Percentiles rank a stretch among this genome's conserved stretches.
Evolutionary conservation across 1,140 invertebrate genomes (phyloP).

Genomic region (Scaptomyza hsui): DNA sequence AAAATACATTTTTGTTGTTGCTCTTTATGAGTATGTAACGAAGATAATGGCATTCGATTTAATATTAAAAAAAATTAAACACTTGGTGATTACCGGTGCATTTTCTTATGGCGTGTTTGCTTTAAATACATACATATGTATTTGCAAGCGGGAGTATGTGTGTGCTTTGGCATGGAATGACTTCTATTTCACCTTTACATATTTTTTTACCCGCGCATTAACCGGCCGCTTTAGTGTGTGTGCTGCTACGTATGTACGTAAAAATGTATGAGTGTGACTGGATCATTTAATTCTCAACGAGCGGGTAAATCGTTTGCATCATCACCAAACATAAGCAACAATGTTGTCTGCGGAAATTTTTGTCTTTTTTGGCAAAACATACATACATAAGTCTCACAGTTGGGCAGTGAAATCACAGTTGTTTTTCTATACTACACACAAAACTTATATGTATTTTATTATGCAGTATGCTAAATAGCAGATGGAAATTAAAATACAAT

Average conservation of each 20-base stretch:
- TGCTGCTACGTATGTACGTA: neutral
- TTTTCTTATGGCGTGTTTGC: constrained; percentile 59
- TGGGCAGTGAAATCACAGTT: constrained; percentile 7
- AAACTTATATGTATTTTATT: neutral
- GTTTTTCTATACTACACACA: neutral
- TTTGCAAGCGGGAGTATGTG: constrained; percentile 18
- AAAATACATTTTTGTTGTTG: neutral
- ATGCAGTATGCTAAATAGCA: neutral
- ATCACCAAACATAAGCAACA: constrained; percentile 44
- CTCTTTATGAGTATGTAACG: neutral
- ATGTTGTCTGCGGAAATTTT: constrained; percentile 29
- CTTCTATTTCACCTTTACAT: constrained; percentile 82
- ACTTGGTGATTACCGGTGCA: constrained; percentile 61
- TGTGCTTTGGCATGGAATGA: constrained; percentile 67
- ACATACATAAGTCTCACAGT: neutral
- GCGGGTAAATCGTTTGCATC: constrained; percentile 65
- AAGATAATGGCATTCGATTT: constrained; percentile 25
- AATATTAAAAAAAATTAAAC: constrained; percentile 45
- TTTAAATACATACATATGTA: neutral
- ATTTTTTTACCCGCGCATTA: constrained; percentile 42
- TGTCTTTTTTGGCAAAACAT: constrained; percentile 15
- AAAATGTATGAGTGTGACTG: constrained; percentile 13
- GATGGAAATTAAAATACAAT: neutral
- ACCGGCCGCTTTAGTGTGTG: constrained; percentile 25
- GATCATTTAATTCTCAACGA: constrained; percentile 46